Evolutionary conservation across 2,888 invertebrate genomes (phyloP), one percentile per base, ranked within the genome.

Genomic region (Drosophila birchii): DNA sequence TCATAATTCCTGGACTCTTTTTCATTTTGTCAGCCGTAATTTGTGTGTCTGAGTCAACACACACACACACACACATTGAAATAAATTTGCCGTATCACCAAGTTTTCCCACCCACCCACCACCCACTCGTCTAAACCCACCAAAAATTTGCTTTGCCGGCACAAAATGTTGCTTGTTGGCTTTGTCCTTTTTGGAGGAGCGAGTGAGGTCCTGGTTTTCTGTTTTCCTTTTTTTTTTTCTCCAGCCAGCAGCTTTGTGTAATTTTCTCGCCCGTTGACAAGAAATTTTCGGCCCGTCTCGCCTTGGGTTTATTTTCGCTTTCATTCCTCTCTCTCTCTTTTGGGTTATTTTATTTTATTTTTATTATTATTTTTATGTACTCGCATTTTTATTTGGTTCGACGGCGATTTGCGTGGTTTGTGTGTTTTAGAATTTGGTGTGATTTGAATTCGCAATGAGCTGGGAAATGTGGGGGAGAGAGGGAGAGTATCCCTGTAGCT

Each of bases 401-500:
- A 62, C 76, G 73, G 72, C 70, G 76, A 78, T 80, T 75, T 80
- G 71, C 72, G 77, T 82, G 79, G 75, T 79, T 85, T 88, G 81
- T 89, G 77, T 79, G 81, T 84, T 88, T 88, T 88, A 78, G 78
- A 79, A 80, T 86, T 80, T 76, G 85, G 76, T 90, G 90, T 87
- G 90, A 86, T 87, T 86, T 88, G 90, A 90, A 88, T 88, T 82
- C 76, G 78, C 85, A 88, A 90, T 88, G 89, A 66, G 73, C 78
- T 78, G 51, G 39, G 39, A 9, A 9, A 39, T 3, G 39, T n/a
- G 39, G 8, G 7, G 8, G 29, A 26, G 26, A 26, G n/a, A 8
- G 39, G 1, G 36, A 14, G 36, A 14, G 36, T 12, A 5, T 36
- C 36, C 34, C 36, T 1, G 11, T 16, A 38, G 43, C 43, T 43